A percentile compares a stretch with the other conserved stretches of the same genome.
These are phyloP conservation scores for Orchestia grillus DNA, from an alignment of 1,140 invertebrate genomes.

Conservation along the genomic window DNA sequence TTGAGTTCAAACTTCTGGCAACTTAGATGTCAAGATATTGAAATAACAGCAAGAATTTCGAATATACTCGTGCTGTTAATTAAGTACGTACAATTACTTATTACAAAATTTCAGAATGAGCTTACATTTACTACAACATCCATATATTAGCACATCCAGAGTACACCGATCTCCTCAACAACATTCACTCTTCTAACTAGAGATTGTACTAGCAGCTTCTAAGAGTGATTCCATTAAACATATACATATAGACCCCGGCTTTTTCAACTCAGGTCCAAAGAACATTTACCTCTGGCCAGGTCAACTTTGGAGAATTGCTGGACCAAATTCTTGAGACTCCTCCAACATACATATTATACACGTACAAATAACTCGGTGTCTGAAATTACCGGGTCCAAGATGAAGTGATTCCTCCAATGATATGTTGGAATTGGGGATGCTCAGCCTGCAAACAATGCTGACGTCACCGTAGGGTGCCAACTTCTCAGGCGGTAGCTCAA, in stretches of 20 bases:
- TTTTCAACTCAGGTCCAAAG: background rate
- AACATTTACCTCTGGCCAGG: background rate
- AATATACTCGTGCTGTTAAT: background rate
- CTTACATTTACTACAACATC: background rate
- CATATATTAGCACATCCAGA: background rate
- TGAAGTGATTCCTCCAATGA: background rate
- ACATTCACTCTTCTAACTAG: background rate
- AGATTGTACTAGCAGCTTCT: background rate
- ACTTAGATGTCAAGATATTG: no score
- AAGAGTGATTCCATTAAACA: background rate
- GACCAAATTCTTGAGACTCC: background rate
- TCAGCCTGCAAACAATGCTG: background rate
- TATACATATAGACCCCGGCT: background rate
- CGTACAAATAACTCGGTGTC: background rate
- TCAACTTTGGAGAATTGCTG: background rate
- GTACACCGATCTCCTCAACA: background rate
- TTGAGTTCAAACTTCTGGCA: background rate
- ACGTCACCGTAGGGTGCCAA: constrained; percentile 11
- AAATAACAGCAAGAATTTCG: background rate
- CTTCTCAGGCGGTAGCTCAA: background rate
- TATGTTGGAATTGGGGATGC: background rate
- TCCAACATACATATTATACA: no score
- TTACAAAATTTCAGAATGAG: background rate
- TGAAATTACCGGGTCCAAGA: constrained; percentile 2
- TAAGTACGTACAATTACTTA: no score